Evolutionary conservation across 1,140 invertebrate species (phyloP).

Genomic region (Dendroctonus ponderosae): DNA sequence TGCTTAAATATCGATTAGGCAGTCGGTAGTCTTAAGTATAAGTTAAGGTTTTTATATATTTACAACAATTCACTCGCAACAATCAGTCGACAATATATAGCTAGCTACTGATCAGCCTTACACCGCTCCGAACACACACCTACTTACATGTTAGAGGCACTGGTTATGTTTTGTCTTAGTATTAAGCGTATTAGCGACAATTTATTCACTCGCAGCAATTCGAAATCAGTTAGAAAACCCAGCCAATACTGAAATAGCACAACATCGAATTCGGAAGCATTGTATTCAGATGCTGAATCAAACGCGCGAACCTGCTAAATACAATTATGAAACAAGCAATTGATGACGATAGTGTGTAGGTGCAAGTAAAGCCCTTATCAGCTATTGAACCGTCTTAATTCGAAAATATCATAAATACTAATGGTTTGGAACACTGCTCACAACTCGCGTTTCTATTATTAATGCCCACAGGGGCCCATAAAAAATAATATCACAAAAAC

Average conservation of each 20-base stretch:
- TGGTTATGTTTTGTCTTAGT: constrained; percentile 30
- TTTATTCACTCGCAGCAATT: not conserved
- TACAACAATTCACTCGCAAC: too few relatives aligned
- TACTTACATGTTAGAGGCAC: constrained; percentile 24
- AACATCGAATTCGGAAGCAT: not conserved
- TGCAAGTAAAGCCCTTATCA: not conserved
- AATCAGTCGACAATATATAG: too few relatives aligned
- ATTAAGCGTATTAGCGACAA: constrained; percentile 4
- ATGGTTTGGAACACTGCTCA: constrained; percentile 19
- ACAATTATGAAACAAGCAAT: not conserved
- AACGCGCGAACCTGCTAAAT: not conserved
- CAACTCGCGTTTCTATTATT: constrained; percentile 9
- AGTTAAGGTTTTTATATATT: too few relatives aligned
- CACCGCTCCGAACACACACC: too few relatives aligned
- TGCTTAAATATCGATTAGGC: too few relatives aligned
- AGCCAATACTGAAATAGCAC: not conserved
- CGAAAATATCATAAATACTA: constrained; percentile 5
- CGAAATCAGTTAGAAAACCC: not conserved
- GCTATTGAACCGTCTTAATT: not conserved
- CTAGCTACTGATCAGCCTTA: too few relatives aligned
- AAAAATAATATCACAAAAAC: not conserved
- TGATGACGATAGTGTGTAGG: not conserved
- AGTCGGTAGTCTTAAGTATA: too few relatives aligned
- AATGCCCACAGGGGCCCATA: too few relatives aligned
- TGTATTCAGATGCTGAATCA: not conserved